Evolutionary conservation across 1,140 invertebrate species (phyloP), one percentile per base, ranked within the genome.

Genomic region (Sycophila sp.): DNA sequence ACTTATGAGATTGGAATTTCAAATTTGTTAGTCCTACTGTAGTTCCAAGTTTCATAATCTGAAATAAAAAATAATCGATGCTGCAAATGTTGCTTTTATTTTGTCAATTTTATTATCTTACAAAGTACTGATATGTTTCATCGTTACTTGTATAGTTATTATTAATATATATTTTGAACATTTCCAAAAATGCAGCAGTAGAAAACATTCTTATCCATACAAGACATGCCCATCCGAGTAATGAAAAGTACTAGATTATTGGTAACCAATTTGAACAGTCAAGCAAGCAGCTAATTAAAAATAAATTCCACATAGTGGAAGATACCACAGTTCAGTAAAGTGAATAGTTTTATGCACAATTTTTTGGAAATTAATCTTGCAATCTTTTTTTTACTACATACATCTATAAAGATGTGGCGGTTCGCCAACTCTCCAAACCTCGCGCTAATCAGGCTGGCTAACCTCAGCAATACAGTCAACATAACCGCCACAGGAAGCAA

Each of bases 291-390:
- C 75, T 2, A 81, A 47, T 73, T 86, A 83, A 30, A 82, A 70
- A 28, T 83, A 66, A 49, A 81, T 68, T 49, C 84, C 84, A 66
- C 75, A 65, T 1, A 82, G 71, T 65, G 84, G 74, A 17, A 81
- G 60, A 30, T 72, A 71, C 74, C 78, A 75, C 30, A 73, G 38
- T 36, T 77, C 73, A 24, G 72, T 47, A 49, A 77, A 77, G 51
- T 76, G 83, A 47, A 78, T 72, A 13, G 77, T 64, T 36, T 81
- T 83, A 77, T 90, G 87, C 22, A 93, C 81, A 49, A 87, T 83
- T 74, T 81, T 86, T 77, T 88, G 88, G 80, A 91, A 93, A 32
- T 85, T 83, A 60, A 94, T 87, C 79, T 73, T 91, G 89, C 19
- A 94, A 86, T 87, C 94, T 92, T 42, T 84, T 78, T 65, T 92